These are phyloP conservation scores for Mechanitis mazaeus DNA, from an alignment of 2,888 invertebrate genomes.

Conservation along the genomic window DNA sequence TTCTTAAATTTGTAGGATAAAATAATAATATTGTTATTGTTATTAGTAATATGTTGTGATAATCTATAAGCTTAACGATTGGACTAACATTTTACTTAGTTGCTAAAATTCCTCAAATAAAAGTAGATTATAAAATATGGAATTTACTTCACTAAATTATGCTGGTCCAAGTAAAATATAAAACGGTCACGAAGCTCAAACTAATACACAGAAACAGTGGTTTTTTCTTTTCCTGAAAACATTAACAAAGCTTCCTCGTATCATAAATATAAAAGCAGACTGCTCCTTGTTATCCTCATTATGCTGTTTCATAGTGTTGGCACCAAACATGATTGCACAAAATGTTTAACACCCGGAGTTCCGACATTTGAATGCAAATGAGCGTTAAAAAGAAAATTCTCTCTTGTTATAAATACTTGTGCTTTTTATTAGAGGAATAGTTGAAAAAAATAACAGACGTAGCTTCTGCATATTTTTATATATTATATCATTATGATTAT, in stretches of 20 bases:
- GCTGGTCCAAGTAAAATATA: no score
- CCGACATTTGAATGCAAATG: constrained; percentile 29
- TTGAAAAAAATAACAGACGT: neutral
- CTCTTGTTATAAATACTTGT: constrained; percentile 8
- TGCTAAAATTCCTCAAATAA: no score
- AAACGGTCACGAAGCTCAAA: no score
- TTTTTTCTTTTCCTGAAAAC: neutral
- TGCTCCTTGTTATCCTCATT: constrained; percentile 26
- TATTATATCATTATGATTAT: no score
- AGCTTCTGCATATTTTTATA: neutral
- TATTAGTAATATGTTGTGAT: no score
- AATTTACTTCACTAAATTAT: no score
- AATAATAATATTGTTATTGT: no score
- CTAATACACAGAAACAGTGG: no score
- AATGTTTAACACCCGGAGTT: constrained; percentile 27
- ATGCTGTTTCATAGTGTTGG: constrained; percentile 28
- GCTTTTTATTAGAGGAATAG: constrained; percentile 3
- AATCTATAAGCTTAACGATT: no score
- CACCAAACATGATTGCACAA: constrained; percentile 28
- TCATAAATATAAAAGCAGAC: constrained; percentile 22
- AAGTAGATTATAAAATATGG: no score
- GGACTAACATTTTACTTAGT: no score
- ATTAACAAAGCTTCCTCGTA: constrained; percentile 4
- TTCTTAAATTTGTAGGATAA: no score
- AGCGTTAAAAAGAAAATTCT: constrained; percentile 25